phyloP scores from a whole-genome alignment of 2,888 invertebrate species.

The Andrena bicolor region DNA sequence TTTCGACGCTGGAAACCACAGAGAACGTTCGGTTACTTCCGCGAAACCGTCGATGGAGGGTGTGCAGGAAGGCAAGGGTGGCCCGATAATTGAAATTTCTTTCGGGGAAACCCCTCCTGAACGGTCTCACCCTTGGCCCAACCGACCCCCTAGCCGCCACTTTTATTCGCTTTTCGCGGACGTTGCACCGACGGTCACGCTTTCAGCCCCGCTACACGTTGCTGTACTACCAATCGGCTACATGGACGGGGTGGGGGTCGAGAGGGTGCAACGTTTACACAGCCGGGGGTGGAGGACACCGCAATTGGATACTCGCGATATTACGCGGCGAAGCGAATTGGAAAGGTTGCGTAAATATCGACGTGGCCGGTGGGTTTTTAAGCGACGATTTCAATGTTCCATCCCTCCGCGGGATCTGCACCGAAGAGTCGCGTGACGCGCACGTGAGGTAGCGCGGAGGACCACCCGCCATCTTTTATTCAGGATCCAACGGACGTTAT shows the following conservation, averaged over 20 bases:
- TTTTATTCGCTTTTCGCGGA: conserved; percentile 62
- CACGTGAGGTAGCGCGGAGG: conserved; percentile 10
- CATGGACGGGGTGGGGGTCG: neutral
- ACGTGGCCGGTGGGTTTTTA: conserved; percentile 1
- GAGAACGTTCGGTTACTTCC: conserved; percentile 64
- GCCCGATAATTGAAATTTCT: conserved; percentile 73
- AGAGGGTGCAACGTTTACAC: conserved; percentile 20
- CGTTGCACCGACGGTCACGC: conserved; percentile 68
- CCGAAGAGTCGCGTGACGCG: conserved; percentile 17
- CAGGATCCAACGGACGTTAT: conserved; percentile 2
- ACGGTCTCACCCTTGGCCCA: conserved; percentile 42
- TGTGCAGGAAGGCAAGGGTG: conserved; percentile 47
- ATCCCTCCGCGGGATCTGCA: neutral
- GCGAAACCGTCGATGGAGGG: conserved; percentile 62
- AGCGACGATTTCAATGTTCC: neutral
- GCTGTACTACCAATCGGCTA: conserved; percentile 32
- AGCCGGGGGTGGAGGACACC: neutral
- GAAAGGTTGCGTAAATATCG: conserved; percentile 7
- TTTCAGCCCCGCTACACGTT: conserved; percentile 32
- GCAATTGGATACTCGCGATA: conserved; percentile 28
- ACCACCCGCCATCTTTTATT: conserved; percentile 20
- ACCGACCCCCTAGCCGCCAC: conserved; percentile 2
- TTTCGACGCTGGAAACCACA: conserved; percentile 52
- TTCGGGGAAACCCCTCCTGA: conserved; percentile 67
- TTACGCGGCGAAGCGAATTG: conserved; percentile 17